These are phyloP conservation scores for Drosophila robusta DNA, from an alignment of 2,888 invertebrate genomes.

Conservation along the genomic window DNA sequence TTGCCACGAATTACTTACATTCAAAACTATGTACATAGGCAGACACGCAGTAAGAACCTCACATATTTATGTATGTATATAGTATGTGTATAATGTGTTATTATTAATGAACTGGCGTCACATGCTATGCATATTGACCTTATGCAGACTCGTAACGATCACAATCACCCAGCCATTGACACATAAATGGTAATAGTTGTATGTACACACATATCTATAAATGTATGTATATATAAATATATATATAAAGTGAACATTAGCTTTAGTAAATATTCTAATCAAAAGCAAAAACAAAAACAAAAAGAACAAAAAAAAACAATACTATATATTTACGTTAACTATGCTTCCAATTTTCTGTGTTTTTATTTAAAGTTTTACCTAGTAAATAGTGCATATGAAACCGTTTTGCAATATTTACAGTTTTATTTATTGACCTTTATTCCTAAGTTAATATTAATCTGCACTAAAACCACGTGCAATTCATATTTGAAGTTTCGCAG, in stretches of 20 bases:
- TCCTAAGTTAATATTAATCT: constrained; percentile 20
- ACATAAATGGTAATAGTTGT: not conserved
- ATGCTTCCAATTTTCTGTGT: constrained; percentile 69
- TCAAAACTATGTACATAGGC: not conserved
- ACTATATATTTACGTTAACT: constrained; percentile 39
- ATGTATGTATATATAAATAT: constrained; percentile 10
- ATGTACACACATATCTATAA: constrained; percentile 3
- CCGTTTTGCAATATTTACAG: constrained; percentile 60
- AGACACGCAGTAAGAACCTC: not conserved
- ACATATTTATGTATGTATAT: not conserved
- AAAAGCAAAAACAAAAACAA: constrained; percentile 14
- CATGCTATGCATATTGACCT: not conserved
- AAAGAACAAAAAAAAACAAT: not conserved
- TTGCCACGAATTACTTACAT: constrained; percentile 11
- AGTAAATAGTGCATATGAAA: constrained; percentile 39
- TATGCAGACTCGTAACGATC: constrained; percentile 1
- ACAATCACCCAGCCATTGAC: constrained; percentile 14
- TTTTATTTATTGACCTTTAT: constrained; percentile 52
- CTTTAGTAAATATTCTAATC: constrained; percentile 44
- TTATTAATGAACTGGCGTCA: not conserved
- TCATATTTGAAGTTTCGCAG: constrained; percentile 3
- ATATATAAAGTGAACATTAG: constrained; percentile 20
- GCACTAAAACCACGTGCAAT: constrained; percentile 2
- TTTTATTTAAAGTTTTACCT: constrained; percentile 38
- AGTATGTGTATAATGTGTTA: not conserved